These are phyloP conservation scores for Psittacus erithacus DNA, from an alignment of 2,113 vertebrate genomes.

Conservation along the genomic window DNA sequence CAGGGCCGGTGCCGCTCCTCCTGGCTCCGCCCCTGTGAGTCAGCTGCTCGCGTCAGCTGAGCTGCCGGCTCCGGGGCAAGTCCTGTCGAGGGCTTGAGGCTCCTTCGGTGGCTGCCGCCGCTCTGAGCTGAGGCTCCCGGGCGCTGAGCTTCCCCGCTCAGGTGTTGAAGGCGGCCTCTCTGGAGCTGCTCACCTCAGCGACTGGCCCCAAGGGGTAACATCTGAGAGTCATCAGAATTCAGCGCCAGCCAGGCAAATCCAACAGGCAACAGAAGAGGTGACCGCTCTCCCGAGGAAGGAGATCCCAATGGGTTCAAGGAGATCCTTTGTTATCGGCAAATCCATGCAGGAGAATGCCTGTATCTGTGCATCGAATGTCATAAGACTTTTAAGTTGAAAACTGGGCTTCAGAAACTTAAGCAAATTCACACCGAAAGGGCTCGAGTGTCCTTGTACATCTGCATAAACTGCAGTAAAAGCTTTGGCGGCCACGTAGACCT, in stretches of 20 bases:
- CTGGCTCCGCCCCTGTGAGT: too few species aligned
- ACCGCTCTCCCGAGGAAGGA: too few species aligned
- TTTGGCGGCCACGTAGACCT: not conserved
- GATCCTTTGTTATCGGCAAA: not conserved
- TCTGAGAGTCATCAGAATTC: rapidly evolving
- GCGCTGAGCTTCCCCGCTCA: too few species aligned
- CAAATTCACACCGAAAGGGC: not conserved
- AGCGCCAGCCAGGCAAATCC: rapidly evolving
- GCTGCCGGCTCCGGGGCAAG: too few species aligned
- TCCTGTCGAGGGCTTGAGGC: too few species aligned
- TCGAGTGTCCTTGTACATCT: rapidly evolving
- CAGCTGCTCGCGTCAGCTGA: too few species aligned
- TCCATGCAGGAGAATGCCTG: not conserved
- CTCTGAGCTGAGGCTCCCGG: too few species aligned
- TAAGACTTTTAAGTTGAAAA: not conserved
- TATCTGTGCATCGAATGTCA: not conserved
- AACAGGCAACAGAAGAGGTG: rapidly evolving
- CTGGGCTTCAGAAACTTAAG: not conserved
- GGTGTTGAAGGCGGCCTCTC: too few species aligned
- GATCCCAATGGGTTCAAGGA: not conserved
- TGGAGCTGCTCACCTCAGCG: too few species aligned
- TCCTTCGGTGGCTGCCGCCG: too few species aligned
- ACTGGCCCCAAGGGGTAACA: rapidly evolving
- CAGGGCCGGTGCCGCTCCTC: too few species aligned
- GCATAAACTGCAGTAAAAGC: not conserved